Base-by-base conservation (phyloP, 2,888 invertebrate genomes). In the Sesamia inferens region DNA sequence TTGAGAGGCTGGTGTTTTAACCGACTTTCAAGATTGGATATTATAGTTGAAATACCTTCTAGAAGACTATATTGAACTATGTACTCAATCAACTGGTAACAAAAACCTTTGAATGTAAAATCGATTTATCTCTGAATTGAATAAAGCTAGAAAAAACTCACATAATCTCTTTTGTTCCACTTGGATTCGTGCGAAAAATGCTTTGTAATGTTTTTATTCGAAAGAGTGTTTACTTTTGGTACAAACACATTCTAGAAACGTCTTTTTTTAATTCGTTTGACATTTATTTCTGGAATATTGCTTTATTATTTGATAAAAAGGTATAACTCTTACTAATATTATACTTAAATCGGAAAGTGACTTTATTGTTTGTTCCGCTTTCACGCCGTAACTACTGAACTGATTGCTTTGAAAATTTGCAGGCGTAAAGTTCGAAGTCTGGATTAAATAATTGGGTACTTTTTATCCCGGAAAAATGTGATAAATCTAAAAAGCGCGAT, bases 61-160 rank as follows among this genome's bases (percentile, higher is more conserved):
- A n/a, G 51, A 54, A n/a, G n/a, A 54, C 51, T 54, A 13, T n/a
- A 55, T 68, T 31, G 16, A 71, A 39, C 14, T 31, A 31, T 31
- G 31, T 8, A 39, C 22, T 72, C 44, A 74, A 57, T 67, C 31
- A 57, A 48, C 24, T 47, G 16, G 48, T 65, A 3, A 51, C 31
- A 64, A 76, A 65, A 55, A 51, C 48, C 31, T n/a, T 57, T 64
- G 58, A 58, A 14, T n/a, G n/a, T 31, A 44, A 68, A 80, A 70
- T 81, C 51, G 42, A 77, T 73, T 80, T 71, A 44, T 61, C 47
- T 59, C 39, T 67, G 24, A 69, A 76, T 81, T 73, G 66, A 67
- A 73, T 63, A 39, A 51, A 42, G 16, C 10, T 61, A 5, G 44
- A 19, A 76, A 78, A 79, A 51, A 51, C 51, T 10, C 19, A 16